A percentile compares a stretch with the other conserved stretches of the same genome.
Conservation (phyloP, 1,140 invertebrate species). For the Neodiprion lecontei region DNA sequence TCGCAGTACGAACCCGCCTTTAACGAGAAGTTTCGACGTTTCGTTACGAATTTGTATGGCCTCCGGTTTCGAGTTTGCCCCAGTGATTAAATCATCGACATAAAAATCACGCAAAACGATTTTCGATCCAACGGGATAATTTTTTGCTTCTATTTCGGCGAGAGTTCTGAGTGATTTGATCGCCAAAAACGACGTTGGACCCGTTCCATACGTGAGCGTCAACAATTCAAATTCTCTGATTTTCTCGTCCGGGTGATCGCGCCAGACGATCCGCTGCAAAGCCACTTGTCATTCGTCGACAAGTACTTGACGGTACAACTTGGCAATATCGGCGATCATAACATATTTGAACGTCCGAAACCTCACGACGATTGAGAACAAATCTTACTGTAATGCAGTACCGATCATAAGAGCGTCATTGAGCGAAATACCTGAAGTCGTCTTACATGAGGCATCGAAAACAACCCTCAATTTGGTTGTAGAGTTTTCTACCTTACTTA, state of each 20-base stretch:
- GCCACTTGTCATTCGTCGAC: conserved; percentile 10
- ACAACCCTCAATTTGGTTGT: conserved; percentile 29
- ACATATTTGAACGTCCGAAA: neutral
- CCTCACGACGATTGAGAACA: conserved; percentile 14
- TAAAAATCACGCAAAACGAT: conserved; percentile 35
- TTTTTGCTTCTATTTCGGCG: conserved; percentile 12
- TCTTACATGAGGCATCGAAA: conserved; percentile 24
- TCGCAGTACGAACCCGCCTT: conserved; percentile 41
- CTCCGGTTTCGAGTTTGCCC: conserved; percentile 23
- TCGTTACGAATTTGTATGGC: conserved; percentile 25
- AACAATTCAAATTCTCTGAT: conserved; percentile 26
- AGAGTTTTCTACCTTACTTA: conserved; percentile 23
- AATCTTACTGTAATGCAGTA: conserved; percentile 22
- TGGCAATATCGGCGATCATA: neutral
- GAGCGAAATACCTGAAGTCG: conserved; percentile 3
- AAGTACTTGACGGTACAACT: conserved; percentile 14
- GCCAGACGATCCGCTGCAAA: conserved; percentile 41
- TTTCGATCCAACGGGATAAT: neutral
- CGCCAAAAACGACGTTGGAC: conserved; percentile 4
- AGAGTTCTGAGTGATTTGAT: conserved; percentile 1
- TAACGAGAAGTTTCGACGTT: conserved; percentile 24
- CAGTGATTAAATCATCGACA: conserved; percentile 43
- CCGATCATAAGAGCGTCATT: conserved; percentile 15
- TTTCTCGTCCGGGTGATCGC: conserved; percentile 17
- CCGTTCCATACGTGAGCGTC: conserved; percentile 28